Evolutionary conservation across 2,888 invertebrate genomes (phyloP).

Genomic region (Heliconius erato): DNA sequence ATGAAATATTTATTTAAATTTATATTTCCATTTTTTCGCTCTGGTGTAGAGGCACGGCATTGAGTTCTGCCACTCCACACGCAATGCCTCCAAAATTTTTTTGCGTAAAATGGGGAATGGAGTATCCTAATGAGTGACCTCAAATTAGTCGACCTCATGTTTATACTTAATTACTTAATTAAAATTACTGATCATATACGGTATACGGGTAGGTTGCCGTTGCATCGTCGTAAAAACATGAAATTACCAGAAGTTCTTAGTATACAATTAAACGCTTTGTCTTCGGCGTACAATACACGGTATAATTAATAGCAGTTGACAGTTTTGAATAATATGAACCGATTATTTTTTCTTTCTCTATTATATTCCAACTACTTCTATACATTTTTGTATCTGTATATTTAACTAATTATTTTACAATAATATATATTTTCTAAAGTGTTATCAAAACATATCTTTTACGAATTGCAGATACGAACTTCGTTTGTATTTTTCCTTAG

Average conservation of each 20-base stretch:
- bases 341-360: not conserved
- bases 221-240: not conserved
- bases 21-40: too few species aligned
- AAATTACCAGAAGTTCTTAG: not conserved
- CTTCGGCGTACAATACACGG: constrained; percentile 3
- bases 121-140: too few species aligned
- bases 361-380: too few species aligned
- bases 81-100: too few species aligned
- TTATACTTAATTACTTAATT: not conserved
- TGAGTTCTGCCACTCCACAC: too few species aligned
- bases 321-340: not conserved
- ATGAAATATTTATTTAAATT: too few species aligned
- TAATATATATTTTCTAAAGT: not conserved
- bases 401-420: not conserved
- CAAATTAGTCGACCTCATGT: too few species aligned
- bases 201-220: not conserved
- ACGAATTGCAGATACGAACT: too few species aligned
- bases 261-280: constrained; percentile 25
- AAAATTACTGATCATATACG: not conserved
- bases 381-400: not conserved
- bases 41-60: too few species aligned
- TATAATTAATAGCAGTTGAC: constrained; percentile 1
- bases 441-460: not conserved
- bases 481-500: too few species aligned
- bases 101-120: too few species aligned